Evolutionary conservation across 2,797 vertebrate genomes (phyloP).

Genomic region (Eulemur mongoz): DNA sequence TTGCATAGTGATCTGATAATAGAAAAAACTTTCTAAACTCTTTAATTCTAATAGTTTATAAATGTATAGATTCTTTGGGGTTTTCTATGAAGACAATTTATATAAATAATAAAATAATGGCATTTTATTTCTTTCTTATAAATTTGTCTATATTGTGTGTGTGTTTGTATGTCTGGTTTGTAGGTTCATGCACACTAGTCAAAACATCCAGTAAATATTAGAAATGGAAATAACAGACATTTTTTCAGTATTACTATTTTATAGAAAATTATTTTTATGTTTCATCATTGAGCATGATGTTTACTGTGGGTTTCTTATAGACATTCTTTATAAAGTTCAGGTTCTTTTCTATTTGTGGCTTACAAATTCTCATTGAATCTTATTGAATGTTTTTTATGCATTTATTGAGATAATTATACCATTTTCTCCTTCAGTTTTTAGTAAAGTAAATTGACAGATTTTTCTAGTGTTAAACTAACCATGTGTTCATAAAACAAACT

Average conservation of each 20-base stretch:
- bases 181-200: not conserved
- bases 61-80: not conserved
- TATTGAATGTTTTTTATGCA: conserved; percentile 17
- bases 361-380: not conserved
- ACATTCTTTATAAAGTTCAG: not conserved
- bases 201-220: not conserved
- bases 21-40: not conserved
- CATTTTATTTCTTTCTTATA: not conserved
- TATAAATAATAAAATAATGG: not conserved
- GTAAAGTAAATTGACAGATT: conserved; percentile 16
- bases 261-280: not conserved
- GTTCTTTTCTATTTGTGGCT: not conserved
- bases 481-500: not conserved
- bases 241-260: not conserved
- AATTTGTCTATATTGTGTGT: not conserved
- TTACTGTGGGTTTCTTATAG: not conserved
- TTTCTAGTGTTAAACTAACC: not conserved
- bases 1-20: not conserved
- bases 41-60: not conserved
- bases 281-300: not conserved
- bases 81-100: not conserved
- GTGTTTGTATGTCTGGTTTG: not conserved
- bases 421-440: conserved; percentile 30
- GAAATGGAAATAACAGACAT: not conserved
- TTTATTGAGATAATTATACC: not conserved